phyloP scores from a whole-genome alignment of 1,140 invertebrate genomes.

The Chelonus insularis region DNA sequence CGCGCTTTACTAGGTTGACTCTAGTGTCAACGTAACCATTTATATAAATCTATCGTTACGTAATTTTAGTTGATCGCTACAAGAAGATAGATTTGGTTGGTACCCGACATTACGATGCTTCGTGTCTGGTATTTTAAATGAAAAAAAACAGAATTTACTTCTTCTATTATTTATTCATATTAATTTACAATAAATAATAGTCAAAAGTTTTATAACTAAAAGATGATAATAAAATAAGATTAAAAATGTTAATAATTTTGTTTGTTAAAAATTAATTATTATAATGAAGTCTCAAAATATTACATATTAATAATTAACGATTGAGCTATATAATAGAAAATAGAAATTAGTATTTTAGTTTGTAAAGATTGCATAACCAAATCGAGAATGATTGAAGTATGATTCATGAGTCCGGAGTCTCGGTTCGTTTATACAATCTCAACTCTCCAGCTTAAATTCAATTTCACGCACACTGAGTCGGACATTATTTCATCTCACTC shows the following conservation, averaged over 20 bases:
- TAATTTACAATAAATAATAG: neutral
- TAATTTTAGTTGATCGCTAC: slow-evolving; percentile 46
- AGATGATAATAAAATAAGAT: too few relatives aligned
- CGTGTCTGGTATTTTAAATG: neutral
- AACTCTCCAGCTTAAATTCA: slow-evolving; percentile 26
- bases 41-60: slow-evolving; percentile 61
- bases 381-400: slow-evolving; percentile 33
- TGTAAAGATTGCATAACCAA: slow-evolving; percentile 29
- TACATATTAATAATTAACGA: neutral
- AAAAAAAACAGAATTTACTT: neutral
- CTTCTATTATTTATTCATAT: neutral
- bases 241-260: too few relatives aligned
- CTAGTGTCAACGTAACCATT: slow-evolving; percentile 61
- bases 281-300: too few relatives aligned
- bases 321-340: neutral
- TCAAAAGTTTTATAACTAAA: too few relatives aligned
- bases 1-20: slow-evolving; percentile 37
- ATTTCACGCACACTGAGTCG: slow-evolving; percentile 18
- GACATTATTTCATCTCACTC: slow-evolving; percentile 1
- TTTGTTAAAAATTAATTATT: neutral
- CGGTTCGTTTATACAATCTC: slow-evolving; percentile 26
- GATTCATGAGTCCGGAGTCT: slow-evolving; percentile 32
- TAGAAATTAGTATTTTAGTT: slow-evolving; percentile 12
- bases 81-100: slow-evolving; percentile 44
- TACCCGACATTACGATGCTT: neutral